phyloP scores from a whole-genome alignment of 2,113 vertebrate genomes.

The Amazona vittata region DNA sequence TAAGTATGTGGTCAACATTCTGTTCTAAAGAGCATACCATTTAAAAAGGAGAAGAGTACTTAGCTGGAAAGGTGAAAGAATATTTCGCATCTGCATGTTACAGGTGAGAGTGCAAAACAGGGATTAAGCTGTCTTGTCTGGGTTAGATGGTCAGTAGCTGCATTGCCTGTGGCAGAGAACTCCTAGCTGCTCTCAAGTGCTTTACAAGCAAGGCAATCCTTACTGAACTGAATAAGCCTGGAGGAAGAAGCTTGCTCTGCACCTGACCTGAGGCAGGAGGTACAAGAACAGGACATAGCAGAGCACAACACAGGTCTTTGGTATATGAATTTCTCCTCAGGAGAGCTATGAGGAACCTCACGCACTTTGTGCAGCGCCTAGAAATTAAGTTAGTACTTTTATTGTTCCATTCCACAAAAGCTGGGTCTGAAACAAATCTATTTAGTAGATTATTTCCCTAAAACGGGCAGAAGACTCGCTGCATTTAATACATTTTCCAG shows the following conservation, averaged over 20 bases:
- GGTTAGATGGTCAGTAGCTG: fast-evolving
- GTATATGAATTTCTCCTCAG: not conserved
- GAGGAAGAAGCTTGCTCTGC: not conserved
- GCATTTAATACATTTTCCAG: not conserved
- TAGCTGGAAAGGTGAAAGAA: not conserved
- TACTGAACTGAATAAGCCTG: not conserved
- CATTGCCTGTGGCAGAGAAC: not conserved
- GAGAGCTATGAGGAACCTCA: not conserved
- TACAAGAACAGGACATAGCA: not conserved
- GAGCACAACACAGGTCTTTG: not conserved
- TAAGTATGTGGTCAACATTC: not conserved
- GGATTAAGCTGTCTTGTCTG: not conserved
- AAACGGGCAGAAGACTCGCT: not conserved
- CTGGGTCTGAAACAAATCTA: not conserved
- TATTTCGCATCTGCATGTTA: not conserved
- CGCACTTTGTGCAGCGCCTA: not conserved
- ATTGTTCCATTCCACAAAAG: not conserved
- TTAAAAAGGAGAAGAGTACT: not conserved
- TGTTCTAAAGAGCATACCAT: not conserved
- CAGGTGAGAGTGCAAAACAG: not conserved
- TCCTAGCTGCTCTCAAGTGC: not conserved
- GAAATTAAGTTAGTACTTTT: not conserved
- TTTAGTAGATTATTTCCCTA: not conserved
- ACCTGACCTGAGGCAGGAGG: not conserved
- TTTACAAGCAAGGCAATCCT: not conserved